These are phyloP conservation scores for Zophobas atratus DNA, from an alignment of 1,140 invertebrate species.

Conservation along the genomic window DNA sequence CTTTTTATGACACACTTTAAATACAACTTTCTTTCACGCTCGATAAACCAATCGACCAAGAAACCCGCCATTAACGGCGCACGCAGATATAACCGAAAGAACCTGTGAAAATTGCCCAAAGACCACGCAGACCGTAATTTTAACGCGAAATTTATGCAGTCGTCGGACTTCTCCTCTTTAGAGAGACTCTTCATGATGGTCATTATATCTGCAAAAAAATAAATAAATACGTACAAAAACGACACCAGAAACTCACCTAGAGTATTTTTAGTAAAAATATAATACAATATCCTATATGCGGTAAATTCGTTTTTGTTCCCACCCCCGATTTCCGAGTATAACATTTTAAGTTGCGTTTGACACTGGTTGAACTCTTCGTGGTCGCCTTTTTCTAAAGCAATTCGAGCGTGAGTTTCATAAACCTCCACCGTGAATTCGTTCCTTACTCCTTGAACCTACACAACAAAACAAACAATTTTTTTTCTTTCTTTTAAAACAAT, in stretches of 20 bases:
- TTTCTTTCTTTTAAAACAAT: slow-evolving; percentile 10
- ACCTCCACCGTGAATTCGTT: slow-evolving; percentile 96
- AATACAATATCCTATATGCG: slow-evolving; percentile 96
- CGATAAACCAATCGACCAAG: slow-evolving; percentile 97
- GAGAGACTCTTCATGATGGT: slow-evolving; percentile 88
- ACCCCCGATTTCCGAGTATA: slow-evolving; percentile 86
- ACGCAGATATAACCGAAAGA: slow-evolving; percentile 90
- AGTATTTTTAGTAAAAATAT: slow-evolving; percentile 97
- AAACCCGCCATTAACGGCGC: slow-evolving; percentile 97
- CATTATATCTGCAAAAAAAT: slow-evolving; percentile 86
- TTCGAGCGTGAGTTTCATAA: slow-evolving; percentile 98
- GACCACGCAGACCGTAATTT: slow-evolving; percentile 92
- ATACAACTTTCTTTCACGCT: slow-evolving; percentile 91
- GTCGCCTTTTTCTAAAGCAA: slow-evolving; percentile 97
- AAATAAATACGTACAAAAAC: slow-evolving; percentile 2
- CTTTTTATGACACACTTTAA: slow-evolving; percentile 95
- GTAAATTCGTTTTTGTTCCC: slow-evolving; percentile 91
- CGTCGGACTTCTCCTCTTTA: slow-evolving; percentile 84
- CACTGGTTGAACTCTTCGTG: slow-evolving; percentile 99
- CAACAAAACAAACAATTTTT: slow-evolving; percentile 49
- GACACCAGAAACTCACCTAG: slow-evolving; percentile 79
- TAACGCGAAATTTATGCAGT: slow-evolving; percentile 90
- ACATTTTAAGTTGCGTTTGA: slow-evolving; percentile 95
- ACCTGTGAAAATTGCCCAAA: slow-evolving; percentile 90
- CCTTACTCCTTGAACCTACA: slow-evolving; percentile 93